These are phyloP conservation scores for Tylochromis polylepis DNA, from an alignment of 2,113 vertebrate species.

Conservation along the genomic window DNA sequence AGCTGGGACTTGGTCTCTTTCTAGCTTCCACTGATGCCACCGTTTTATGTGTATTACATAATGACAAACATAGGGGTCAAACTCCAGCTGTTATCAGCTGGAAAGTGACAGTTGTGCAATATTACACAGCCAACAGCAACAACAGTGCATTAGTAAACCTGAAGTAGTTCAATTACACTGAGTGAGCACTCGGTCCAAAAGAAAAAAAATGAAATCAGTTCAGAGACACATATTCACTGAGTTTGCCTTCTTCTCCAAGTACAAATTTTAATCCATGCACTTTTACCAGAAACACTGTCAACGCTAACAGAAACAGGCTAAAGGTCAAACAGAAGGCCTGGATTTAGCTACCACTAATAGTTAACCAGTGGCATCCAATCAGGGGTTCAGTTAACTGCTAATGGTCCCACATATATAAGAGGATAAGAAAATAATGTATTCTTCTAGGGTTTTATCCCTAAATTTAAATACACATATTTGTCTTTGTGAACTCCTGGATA, in stretches of 20 bases:
- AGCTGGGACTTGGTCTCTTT: background rate
- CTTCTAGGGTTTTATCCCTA: background rate
- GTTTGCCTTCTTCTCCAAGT: no score
- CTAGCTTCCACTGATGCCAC: no score
- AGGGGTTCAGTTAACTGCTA: background rate
- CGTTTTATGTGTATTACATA: background rate
- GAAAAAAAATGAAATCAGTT: background rate
- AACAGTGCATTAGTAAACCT: background rate
- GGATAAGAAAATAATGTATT: background rate
- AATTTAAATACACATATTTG: background rate
- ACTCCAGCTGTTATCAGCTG: background rate
- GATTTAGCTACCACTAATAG: rapidly evolving
- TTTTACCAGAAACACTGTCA: background rate
- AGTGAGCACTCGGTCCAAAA: background rate
- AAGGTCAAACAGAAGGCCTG: background rate
- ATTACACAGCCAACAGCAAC: background rate
- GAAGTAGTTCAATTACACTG: background rate
- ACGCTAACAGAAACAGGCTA: background rate
- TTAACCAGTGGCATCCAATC: background rate
- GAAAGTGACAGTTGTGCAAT: background rate
- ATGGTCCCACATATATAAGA: background rate
- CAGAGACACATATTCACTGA: background rate
- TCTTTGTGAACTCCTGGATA: background rate
- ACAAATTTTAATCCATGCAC: background rate
- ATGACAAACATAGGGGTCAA: background rate